A percentile compares a stretch with the other conserved stretches of the same genome.
phyloP scores from a whole-genome alignment of 1,140 invertebrate species.

The Drosophila kikkawai region DNA sequence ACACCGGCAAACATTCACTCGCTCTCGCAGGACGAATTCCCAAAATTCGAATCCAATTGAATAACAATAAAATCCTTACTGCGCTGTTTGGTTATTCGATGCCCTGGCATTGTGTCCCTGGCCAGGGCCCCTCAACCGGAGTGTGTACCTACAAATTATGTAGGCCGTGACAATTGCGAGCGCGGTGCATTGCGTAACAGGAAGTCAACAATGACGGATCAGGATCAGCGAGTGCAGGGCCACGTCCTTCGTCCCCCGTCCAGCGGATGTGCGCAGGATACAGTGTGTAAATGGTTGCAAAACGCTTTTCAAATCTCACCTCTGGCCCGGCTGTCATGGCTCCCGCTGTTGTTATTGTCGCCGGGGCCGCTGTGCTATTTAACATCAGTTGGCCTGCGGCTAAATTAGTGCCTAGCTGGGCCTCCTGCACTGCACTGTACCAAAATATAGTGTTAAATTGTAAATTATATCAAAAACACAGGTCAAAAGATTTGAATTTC shows the following conservation, averaged over 20 bases:
- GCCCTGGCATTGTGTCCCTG: slow-evolving; percentile 59
- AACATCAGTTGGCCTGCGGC: slow-evolving; percentile 80
- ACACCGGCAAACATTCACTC: slow-evolving; percentile 46
- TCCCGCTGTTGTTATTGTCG: slow-evolving; percentile 51
- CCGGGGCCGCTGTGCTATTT: slow-evolving; percentile 65
- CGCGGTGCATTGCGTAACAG: slow-evolving; percentile 56
- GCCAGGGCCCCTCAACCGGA: slow-evolving; percentile 7
- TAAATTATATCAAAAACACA: background rate
- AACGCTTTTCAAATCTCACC: slow-evolving; percentile 74
- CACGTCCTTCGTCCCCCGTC: slow-evolving; percentile 1
- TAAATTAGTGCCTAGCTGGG: slow-evolving; percentile 49
- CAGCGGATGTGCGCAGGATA: slow-evolving; percentile 75
- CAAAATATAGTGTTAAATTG: background rate
- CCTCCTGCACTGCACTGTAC: background rate
- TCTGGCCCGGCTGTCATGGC: slow-evolving; percentile 1
- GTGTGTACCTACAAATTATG: slow-evolving; percentile 83
- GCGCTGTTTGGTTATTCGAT: slow-evolving; percentile 70
- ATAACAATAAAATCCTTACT: slow-evolving; percentile 82
- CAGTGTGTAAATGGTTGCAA: slow-evolving; percentile 79
- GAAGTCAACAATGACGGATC: slow-evolving; percentile 71
- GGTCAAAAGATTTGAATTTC: background rate
- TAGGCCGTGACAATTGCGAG: slow-evolving; percentile 40
- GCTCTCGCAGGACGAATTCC: slow-evolving; percentile 12
- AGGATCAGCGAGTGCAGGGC: slow-evolving; percentile 22
- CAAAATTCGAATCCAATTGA: slow-evolving; percentile 84